These are phyloP conservation scores for Hypotaenidia philippensis DNA, from an alignment of 2,797 vertebrate species.

Conservation along the genomic window DNA sequence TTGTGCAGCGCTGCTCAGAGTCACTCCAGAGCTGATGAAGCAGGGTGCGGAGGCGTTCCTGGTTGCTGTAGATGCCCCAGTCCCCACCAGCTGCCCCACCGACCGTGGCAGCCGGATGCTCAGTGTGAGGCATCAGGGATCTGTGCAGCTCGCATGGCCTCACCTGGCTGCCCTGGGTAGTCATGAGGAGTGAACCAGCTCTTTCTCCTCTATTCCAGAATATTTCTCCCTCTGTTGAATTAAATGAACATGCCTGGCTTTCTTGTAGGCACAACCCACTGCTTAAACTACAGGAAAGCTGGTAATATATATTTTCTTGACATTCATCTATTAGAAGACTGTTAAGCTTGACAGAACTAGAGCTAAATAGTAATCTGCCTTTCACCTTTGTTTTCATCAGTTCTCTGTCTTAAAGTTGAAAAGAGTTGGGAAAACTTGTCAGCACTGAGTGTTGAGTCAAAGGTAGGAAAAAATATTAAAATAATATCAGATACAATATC, in stretches of 20 bases:
- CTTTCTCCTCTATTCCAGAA: conserved; percentile 13
- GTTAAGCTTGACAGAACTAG: background rate
- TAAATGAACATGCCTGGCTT: background rate
- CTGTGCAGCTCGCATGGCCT: background rate
- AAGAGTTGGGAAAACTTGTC: background rate
- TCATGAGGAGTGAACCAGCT: background rate
- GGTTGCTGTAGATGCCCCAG: accelerated
- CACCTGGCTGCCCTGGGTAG: background rate
- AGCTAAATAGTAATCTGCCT: conserved; percentile 1
- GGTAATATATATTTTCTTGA: background rate
- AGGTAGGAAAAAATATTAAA: background rate
- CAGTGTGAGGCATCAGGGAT: background rate
- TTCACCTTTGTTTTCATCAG: background rate
- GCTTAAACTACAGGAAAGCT: background rate
- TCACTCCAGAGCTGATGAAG: background rate
- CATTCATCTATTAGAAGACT: background rate
- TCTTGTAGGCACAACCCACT: background rate
- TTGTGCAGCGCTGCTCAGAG: background rate
- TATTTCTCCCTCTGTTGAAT: background rate
- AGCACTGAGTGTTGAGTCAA: background rate
- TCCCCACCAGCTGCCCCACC: background rate
- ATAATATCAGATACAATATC: background rate
- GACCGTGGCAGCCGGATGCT: background rate
- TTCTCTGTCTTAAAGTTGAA: background rate
- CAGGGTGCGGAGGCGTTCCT: background rate